A percentile compares a stretch with the other conserved stretches of the same genome.
Evolutionary conservation across 2,888 invertebrate species (phyloP).

Genomic region (Nineta flava): DNA sequence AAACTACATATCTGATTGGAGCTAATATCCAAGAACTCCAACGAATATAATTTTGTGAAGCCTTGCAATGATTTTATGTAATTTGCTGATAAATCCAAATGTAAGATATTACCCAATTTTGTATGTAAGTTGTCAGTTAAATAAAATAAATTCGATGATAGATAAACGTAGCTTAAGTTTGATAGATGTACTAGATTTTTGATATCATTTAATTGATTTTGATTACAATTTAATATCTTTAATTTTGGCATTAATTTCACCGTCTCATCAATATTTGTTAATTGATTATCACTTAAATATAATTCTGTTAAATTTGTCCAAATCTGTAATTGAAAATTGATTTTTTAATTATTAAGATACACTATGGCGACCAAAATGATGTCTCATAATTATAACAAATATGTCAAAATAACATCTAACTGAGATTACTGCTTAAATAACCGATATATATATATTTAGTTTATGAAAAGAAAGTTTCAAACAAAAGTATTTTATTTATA

Average conservation of each 20-base stretch:
- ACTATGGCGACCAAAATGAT: not conserved
- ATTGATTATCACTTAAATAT: slow-evolving; percentile 65
- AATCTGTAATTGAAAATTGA: slow-evolving; percentile 27
- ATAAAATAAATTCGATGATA: slow-evolving; percentile 63
- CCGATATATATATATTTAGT: no score
- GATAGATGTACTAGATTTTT: slow-evolving; percentile 65
- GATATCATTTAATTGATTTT: slow-evolving; percentile 61
- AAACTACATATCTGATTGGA: slow-evolving; percentile 70
- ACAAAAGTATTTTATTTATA: no score
- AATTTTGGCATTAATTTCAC: slow-evolving; percentile 60
- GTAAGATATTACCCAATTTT: slow-evolving; percentile 76
- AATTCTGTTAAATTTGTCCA: slow-evolving; percentile 55
- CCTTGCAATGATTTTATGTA: slow-evolving; percentile 53
- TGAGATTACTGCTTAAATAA: no score
- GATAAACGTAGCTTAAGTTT: slow-evolving; percentile 54
- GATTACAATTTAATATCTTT: slow-evolving; percentile 53
- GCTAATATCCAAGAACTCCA: slow-evolving; percentile 73
- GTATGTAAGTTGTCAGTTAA: slow-evolving; percentile 63
- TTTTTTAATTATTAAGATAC: not conserved
- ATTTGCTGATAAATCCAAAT: slow-evolving; percentile 74
- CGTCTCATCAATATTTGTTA: slow-evolving; percentile 63
- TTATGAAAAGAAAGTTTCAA: no score
- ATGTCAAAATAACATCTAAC: no score
- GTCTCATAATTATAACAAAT: no score
- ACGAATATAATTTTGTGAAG: slow-evolving; percentile 68